Evolutionary conservation across 2,888 invertebrate genomes (phyloP), one percentile per base, ranked within the genome.

Genomic region (Crossocerus cetratus): DNA sequence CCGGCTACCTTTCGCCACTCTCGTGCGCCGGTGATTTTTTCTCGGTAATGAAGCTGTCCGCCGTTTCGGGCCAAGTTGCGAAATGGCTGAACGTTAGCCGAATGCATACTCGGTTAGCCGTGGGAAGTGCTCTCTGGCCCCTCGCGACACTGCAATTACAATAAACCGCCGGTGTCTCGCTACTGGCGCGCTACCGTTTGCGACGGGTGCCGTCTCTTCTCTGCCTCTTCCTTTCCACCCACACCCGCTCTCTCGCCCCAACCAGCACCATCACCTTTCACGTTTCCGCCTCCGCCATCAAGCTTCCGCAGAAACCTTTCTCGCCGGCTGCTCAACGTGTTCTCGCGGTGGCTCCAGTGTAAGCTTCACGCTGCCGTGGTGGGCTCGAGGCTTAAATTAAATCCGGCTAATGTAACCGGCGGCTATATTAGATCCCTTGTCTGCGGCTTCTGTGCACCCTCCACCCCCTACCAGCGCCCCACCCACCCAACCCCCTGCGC

Each of bases 401-500:
- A 87, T 88, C 86, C 87, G 80, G 84, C 86, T 87, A 88, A 88
- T 87, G 86, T 87, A 86, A 86, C 85, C 83, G 83, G 81, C 76
- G 83, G 84, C 81, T 87, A 84, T 87, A 87, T 87, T 87, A 87
- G 87, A 86, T 87, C 86, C 86, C 84, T 81, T 81, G 80, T 77
- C 79, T 77, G 78, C 75, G 76, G 72, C 72, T 72, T 74, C 70
- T 63, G 72, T 78, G 69, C 77, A 74, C 69, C 56, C 64, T 61
- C 32, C 32, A 65, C 57, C 64, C 60, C 58, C 60, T 53, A 59
- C 76, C 56, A 42, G 44, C 2, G 16, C 5, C 53, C 23, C 44
- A 4, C 32, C 8, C 32, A 32, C 1, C 32, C 32, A 4, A 11
- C 32, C 8, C 32, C 11, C 32, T 32, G 1, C 32, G 11, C 8